Base-by-base conservation (phyloP, 1,140 invertebrate genomes). In the Nautilus pompilius region DNA sequence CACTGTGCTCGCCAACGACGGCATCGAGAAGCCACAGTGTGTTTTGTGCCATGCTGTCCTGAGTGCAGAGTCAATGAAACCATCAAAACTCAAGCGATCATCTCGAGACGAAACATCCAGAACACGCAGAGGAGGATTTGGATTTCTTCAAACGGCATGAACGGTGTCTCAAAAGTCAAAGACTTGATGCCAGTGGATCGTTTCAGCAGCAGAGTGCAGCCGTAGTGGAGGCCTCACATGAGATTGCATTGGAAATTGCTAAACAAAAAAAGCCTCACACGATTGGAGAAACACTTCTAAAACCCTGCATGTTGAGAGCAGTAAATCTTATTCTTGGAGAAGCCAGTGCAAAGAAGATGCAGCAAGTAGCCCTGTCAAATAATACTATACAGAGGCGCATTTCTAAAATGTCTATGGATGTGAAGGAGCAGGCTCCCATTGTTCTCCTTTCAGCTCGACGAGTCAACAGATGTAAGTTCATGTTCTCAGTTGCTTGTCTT, bases 391-490 rank as follows among this genome's bases (percentile, higher is more conserved):
- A 49, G 48, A 49, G 6, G 48, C 48, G 20, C 20, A 49, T 49
- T 49, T 49, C 48, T 49, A 49, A 49, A 49, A 49, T 49, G 48
- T 49, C 48, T 49, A 49, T 49, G 48, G n/a, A n/a, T n/a, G n/a
- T n/a, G n/a, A n/a, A n/a, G n/a, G 20, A 49, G 48, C 48, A 49
- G 48, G 20, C 24, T 49, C 20, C 36, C 36, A 24, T 49, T 49
- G 6, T 20, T 49, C 48, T 49, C 48, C 20, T 49, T 49, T 49
- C 48, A 49, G 6, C 48, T 49, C 48, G 20, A 20, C 48, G 20
- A 49, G 6, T 49, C 48, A 20, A 20, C 48, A 10, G 48, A 49
- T 49, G 48, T 20, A 49, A 49, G 48, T 49, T 49, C 48, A 49
- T 49, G 48, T 49, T 49, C 48, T 49, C 48, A 49, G 48, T 10